These are phyloP conservation scores for Chaetorhynchus papuensis DNA, from an alignment of 2,113 vertebrate species.

Conservation along the genomic window DNA sequence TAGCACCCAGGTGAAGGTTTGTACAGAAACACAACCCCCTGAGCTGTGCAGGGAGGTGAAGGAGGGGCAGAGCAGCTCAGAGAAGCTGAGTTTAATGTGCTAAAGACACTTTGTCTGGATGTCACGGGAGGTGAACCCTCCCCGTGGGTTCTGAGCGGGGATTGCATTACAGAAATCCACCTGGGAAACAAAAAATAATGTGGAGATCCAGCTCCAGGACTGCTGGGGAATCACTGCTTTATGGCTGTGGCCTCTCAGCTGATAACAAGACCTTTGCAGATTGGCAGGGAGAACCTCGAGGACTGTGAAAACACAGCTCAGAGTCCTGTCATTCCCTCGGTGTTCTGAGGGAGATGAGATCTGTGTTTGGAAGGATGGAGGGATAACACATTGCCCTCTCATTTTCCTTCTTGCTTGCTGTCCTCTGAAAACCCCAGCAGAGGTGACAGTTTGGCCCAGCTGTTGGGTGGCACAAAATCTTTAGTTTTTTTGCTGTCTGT, in stretches of 20 bases:
- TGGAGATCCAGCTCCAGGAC: not conserved
- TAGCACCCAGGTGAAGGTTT: not conserved
- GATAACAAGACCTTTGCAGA: not conserved
- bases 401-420: not conserved
- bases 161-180: not conserved
- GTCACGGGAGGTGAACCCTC: not conserved
- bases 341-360: not conserved
- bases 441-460: not conserved
- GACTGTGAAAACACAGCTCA: not conserved
- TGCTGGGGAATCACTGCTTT: not conserved
- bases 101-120: not conserved
- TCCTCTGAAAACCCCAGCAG: not conserved
- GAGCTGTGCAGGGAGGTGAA: not conserved
- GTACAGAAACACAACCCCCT: not conserved
- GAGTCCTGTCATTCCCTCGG: fast-evolving
- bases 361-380: not conserved
- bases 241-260: not conserved
- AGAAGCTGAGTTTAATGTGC: not conserved
- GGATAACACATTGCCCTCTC: not conserved
- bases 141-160: not conserved
- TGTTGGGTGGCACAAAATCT: not conserved
- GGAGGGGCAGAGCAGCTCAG: not conserved
- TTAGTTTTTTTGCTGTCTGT: not conserved
- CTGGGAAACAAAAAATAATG: not conserved
- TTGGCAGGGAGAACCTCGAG: not conserved